Conservation (phyloP, 2,113 vertebrate genomes). For the Cyanocitta stelleri region DNA sequence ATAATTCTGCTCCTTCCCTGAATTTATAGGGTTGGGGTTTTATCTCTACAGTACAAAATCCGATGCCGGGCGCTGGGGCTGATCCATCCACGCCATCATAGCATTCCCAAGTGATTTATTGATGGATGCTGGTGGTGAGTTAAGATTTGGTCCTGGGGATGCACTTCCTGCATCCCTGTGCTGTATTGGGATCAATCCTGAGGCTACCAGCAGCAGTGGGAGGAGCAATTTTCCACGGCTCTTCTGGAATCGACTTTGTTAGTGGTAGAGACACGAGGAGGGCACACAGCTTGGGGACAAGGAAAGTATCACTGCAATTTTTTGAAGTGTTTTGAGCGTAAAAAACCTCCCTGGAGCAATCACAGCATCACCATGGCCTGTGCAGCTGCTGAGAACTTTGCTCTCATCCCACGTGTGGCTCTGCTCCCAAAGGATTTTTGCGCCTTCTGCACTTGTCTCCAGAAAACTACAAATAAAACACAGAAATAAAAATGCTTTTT, state of each 20-base stretch:
- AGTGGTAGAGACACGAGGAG: accelerated
- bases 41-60: not conserved
- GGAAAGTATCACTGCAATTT: not conserved
- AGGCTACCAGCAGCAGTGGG: not conserved
- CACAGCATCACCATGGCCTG: too few species aligned
- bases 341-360: not conserved
- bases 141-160: not conserved
- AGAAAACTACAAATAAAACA: not conserved
- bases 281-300: accelerated
- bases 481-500: not conserved
- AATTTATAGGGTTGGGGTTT: not conserved
- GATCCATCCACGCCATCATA: not conserved
- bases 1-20: not conserved
- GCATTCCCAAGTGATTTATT: not conserved
- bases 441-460: accelerated
- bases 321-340: not conserved
- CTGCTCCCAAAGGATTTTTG: not conserved
- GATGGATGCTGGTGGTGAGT: not conserved
- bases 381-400: not conserved
- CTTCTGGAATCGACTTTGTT: not conserved
- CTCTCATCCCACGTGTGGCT: not conserved
- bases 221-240: not conserved
- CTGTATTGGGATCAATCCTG: not conserved
- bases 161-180: not conserved
- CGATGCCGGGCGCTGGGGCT: accelerated